phyloP scores from a whole-genome alignment of 2,113 vertebrate genomes.

The Tragelaphus imberbis region DNA sequence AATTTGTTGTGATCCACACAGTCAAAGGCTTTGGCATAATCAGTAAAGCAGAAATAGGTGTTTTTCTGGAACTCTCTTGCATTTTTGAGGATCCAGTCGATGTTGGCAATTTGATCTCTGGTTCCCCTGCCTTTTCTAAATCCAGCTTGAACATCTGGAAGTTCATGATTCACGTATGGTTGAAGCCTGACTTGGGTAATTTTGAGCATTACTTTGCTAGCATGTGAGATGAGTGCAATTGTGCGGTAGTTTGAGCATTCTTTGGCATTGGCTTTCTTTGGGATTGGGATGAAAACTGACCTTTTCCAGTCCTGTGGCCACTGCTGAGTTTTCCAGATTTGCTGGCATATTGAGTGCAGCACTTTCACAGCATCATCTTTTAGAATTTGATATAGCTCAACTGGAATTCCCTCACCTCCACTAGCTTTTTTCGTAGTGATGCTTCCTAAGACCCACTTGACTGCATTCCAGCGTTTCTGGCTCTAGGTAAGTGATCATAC shows the following conservation, averaged over 20 bases:
- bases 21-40: not conserved
- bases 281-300: not conserved
- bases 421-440: not conserved
- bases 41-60: not conserved
- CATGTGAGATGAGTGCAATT: not conserved
- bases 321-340: not conserved
- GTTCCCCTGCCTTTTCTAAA: not conserved
- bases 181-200: not conserved
- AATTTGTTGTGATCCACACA: not conserved
- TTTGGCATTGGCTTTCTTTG: not conserved
- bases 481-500: not conserved
- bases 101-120: not conserved
- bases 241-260: not conserved
- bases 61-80: not conserved
- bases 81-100: not conserved
- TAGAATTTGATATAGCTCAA: not conserved
- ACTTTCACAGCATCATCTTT: not conserved
- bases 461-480: not conserved
- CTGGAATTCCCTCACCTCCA: not conserved
- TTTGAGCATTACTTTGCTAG: not conserved
- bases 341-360: not conserved
- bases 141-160: not conserved
- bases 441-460: not conserved
- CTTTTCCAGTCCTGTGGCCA: not conserved
- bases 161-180: rapidly evolving